A percentile compares a stretch with the other conserved stretches of the same genome.
Evolutionary conservation across 1,140 invertebrate species (phyloP).

Genomic region (Papilio helenus): DNA sequence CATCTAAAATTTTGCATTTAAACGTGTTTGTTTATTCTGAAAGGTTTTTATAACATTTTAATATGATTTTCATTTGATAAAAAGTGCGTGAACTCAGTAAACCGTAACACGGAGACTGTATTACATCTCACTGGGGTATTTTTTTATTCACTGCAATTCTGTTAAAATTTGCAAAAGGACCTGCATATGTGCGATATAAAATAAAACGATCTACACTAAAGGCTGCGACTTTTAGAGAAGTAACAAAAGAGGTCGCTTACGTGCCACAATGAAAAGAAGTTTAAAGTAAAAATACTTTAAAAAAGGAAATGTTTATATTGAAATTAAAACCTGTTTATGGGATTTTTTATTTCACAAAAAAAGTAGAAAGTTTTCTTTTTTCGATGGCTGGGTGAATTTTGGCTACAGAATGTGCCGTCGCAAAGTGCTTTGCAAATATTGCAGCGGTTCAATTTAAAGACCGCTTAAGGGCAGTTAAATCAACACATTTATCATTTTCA

Average conservation of each 20-base stretch:
- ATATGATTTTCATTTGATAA: neutral
- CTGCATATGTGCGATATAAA: constrained; percentile 56
- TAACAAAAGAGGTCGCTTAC: neutral
- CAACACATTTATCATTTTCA: neutral
- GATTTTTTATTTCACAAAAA: neutral
- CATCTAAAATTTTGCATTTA: too few relatives aligned
- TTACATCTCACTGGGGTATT: constrained; percentile 58
- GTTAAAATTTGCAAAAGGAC: constrained; percentile 59
- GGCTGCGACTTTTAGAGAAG: constrained; percentile 44
- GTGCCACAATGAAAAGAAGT: neutral
- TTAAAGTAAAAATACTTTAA: too few relatives aligned
- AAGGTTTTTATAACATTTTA: neutral
- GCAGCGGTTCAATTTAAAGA: neutral
- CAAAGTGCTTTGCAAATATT: neutral
- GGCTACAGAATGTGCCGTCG: neutral
- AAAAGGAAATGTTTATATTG: neutral
- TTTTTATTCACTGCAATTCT: constrained; percentile 71
- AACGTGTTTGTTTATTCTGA: neutral
- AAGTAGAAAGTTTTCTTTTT: neutral
- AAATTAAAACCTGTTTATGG: neutral
- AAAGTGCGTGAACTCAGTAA: constrained; percentile 49
- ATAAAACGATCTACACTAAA: constrained; percentile 50
- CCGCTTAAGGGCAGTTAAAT: neutral
- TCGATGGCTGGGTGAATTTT: neutral
- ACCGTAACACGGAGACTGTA: constrained; percentile 57